A percentile compares a stretch with the other conserved stretches of the same genome.
Evolutionary conservation across 53 echinoderm and acorn worm species (phyloP).

Genomic region (Echinarachnius parma): DNA sequence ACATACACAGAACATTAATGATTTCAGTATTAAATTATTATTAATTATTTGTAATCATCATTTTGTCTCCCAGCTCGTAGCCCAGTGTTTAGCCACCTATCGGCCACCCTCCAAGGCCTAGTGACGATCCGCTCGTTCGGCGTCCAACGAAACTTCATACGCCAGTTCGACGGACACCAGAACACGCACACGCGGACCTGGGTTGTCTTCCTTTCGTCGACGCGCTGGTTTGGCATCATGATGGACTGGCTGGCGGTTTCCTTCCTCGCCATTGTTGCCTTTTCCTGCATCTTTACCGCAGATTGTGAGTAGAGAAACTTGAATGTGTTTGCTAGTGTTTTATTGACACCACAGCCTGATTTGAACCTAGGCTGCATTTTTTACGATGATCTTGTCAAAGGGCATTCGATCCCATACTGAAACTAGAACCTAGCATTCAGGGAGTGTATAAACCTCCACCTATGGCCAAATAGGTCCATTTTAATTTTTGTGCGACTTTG

Average conservation of each 20-base stretch:
- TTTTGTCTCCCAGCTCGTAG: conserved; percentile 76
- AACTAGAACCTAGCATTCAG: too few relatives aligned
- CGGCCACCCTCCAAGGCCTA: conserved; percentile 77
- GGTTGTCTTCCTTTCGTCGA: conserved; percentile 76
- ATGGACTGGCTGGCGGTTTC: conserved; percentile 61
- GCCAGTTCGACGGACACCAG: conserved; percentile 67
- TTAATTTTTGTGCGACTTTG: too few relatives aligned
- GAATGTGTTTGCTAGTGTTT: too few relatives aligned
- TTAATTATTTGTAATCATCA: too few relatives aligned
- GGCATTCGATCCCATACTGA: too few relatives aligned
- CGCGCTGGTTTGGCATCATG: conserved; percentile 83
- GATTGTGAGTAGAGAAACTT: conserved; percentile 86
- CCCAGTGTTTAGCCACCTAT: conserved; percentile 94
- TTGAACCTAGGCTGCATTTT: too few relatives aligned
- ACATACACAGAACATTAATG: too few relatives aligned
- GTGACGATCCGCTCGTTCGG: conserved; percentile 80
- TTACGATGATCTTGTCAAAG: too few relatives aligned
- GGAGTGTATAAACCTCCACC: too few relatives aligned
- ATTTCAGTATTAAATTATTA: too few relatives aligned
- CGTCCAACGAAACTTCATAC: conserved; percentile 64
- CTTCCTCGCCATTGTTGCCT: conserved; percentile 67
- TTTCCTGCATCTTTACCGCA: conserved; percentile 62
- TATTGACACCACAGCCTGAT: too few relatives aligned
- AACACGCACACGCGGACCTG: conserved; percentile 80
- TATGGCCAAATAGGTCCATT: too few relatives aligned